phyloP scores from a whole-genome alignment of 2,888 invertebrate genomes.

The Ormyrus nitidulus region DNA sequence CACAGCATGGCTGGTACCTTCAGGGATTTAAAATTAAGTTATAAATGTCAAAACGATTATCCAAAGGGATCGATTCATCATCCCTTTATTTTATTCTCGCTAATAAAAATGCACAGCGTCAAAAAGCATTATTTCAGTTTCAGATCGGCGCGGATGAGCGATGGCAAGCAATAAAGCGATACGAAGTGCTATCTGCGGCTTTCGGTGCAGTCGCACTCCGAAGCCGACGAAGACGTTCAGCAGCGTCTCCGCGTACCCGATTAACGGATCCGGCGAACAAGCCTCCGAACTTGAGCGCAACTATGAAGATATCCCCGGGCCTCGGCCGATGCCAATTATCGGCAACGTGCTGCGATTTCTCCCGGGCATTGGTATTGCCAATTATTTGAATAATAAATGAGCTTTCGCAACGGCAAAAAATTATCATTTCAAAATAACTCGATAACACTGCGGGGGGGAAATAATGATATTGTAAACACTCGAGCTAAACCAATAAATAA shows the following conservation, averaged over 20 bases:
- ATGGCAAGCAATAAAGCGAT: slow-evolving; percentile 3
- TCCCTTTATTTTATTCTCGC: no score
- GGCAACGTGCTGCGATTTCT: slow-evolving; percentile 71
- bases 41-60: no score
- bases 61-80: no score
- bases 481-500: no score
- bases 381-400: not conserved
- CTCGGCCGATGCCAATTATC: slow-evolving; percentile 74
- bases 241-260: not conserved
- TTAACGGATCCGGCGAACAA: not conserved
- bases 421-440: not conserved
- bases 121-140: no score
- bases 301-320: slow-evolving; percentile 77
- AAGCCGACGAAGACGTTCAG: not conserved
- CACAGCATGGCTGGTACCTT: no score
- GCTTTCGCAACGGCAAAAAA: not conserved
- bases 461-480: no score
- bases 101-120: no score
- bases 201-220: not conserved
- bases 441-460: no score
- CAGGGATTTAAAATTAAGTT: no score
- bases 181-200: not conserved
- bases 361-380: slow-evolving; percentile 63
- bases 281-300: slow-evolving; percentile 52
- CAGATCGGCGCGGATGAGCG: not conserved